phyloP scores from a whole-genome alignment of 2,888 invertebrate species.

The Osmoderma eremita region DNA sequence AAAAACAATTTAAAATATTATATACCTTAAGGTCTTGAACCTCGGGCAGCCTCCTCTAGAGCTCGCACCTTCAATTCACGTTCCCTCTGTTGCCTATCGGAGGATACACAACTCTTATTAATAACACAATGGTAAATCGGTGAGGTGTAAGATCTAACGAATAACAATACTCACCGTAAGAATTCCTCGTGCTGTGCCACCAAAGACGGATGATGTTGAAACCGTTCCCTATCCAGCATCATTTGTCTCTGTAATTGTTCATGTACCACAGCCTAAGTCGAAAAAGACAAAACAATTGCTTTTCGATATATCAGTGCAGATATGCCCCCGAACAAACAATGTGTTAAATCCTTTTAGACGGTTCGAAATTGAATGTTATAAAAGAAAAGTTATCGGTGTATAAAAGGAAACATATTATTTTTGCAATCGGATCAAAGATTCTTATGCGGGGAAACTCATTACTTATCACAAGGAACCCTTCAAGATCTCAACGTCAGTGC shows the following conservation, averaged over 20 bases:
- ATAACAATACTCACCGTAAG: conserved; percentile 65
- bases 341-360: conserved; percentile 32
- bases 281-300: conserved; percentile 42
- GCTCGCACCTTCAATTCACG: conserved; percentile 87
- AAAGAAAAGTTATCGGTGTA: too few relatives aligned
- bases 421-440: conserved; percentile 5
- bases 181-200: conserved; percentile 76
- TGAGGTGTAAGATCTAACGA: too few relatives aligned
- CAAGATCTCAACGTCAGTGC: background rate
- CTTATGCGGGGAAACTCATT: background rate
- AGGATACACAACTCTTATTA: conserved; percentile 27
- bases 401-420: background rate
- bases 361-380: too few relatives aligned
- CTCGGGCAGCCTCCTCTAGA: conserved; percentile 85
- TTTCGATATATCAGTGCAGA: conserved; percentile 35
- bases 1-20: too few relatives aligned
- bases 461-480: background rate
- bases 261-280: conserved; percentile 78
- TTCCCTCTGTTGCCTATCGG: conserved; percentile 76
- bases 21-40: conserved; percentile 67
- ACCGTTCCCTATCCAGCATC: conserved; percentile 83
- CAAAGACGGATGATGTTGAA: conserved; percentile 71
- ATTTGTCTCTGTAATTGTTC: conserved; percentile 88
- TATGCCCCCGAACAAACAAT: conserved; percentile 40
- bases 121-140: too few relatives aligned